Percentiles rank a stretch among this genome's conserved stretches.
Evolutionary conservation across 2,797 vertebrate species (phyloP).

Genomic region (Alfaro cultratus): DNA sequence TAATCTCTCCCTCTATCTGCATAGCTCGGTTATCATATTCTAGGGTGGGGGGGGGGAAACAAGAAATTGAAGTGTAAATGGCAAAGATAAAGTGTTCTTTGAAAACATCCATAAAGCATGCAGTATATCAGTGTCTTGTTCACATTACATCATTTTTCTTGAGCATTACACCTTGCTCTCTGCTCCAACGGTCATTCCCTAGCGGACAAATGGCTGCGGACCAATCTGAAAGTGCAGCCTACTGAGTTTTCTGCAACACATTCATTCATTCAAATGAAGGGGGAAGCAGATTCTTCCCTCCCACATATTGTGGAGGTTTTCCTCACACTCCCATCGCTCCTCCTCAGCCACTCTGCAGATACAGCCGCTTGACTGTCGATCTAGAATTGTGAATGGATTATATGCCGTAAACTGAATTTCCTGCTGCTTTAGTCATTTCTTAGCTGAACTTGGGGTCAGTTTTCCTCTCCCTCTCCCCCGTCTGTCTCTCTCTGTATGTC

Average conservation of each 20-base stretch:
- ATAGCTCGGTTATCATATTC: conserved; percentile 47
- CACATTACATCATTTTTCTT: conserved; percentile 37
- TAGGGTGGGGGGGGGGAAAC: conserved; percentile 32
- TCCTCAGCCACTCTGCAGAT: conserved; percentile 19
- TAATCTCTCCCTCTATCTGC: conserved; percentile 18
- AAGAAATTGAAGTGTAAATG: conserved; percentile 23
- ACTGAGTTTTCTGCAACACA: conserved; percentile 47
- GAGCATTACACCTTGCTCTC: conserved; percentile 35
- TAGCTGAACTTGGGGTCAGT: conserved; percentile 9
- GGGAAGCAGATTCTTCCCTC: conserved; percentile 5
- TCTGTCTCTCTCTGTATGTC: conserved; percentile 8
- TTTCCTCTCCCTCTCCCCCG: conserved; percentile 27
- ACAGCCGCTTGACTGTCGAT: conserved; percentile 24
- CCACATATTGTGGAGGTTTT: conserved; percentile 36
- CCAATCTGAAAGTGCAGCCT: conserved; percentile 42
- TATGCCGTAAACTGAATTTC: conserved; percentile 19
- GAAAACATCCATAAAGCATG: conserved; percentile 20
- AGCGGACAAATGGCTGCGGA: conserved; percentile 60
- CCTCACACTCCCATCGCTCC: conserved; percentile 29
- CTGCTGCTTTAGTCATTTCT: conserved; percentile 32
- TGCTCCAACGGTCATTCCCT: conserved; percentile 50
- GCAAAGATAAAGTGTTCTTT: conserved; percentile 11
- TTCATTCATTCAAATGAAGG: conserved; percentile 57
- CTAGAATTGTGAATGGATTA: conserved; percentile 37
- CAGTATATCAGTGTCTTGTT: conserved; percentile 18